Percentiles rank a stretch among this genome's conserved stretches.
Evolutionary conservation across 1,140 invertebrate species (phyloP).

Genomic region (Bombus ignitus): DNA sequence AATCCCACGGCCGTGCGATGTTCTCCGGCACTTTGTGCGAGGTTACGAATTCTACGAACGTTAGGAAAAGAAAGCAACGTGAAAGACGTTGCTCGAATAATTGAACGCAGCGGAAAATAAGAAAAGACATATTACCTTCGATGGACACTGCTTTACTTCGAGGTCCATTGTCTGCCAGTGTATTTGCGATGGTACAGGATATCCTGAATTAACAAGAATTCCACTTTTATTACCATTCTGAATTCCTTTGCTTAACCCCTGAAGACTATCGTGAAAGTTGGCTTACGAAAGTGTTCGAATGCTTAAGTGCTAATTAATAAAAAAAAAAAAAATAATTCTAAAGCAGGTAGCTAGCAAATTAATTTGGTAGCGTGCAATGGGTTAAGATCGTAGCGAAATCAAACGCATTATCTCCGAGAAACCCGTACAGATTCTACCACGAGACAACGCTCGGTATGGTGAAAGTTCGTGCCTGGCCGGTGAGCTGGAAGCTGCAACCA

Average conservation of each 20-base stretch:
- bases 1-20: conserved; percentile 52
- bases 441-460: conserved; percentile 45
- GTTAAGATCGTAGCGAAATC: conserved; percentile 1
- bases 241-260: too few species aligned
- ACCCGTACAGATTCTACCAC: conserved; percentile 34
- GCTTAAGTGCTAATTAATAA: too few species aligned
- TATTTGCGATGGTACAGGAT: conserved; percentile 61
- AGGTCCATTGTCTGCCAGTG: conserved; percentile 56
- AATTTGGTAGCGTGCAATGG: background rate
- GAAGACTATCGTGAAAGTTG: too few species aligned
- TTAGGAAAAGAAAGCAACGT: background rate
- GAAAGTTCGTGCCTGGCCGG: conserved; percentile 65
- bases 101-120: background rate
- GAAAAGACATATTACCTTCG: conserved; percentile 3
- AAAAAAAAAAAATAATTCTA: too few species aligned
- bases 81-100: background rate
- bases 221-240: too few species aligned
- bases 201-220: conserved; percentile 53
- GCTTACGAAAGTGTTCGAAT: too few species aligned
- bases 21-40: conserved; percentile 76
- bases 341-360: background rate
- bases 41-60: conserved; percentile 72
- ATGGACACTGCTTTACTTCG: background rate
- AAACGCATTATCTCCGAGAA: conserved; percentile 25
- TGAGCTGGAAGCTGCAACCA: conserved; percentile 44